phyloP scores from a whole-genome alignment of 2,113 vertebrate species.

The Lophotis ruficrista region DNA sequence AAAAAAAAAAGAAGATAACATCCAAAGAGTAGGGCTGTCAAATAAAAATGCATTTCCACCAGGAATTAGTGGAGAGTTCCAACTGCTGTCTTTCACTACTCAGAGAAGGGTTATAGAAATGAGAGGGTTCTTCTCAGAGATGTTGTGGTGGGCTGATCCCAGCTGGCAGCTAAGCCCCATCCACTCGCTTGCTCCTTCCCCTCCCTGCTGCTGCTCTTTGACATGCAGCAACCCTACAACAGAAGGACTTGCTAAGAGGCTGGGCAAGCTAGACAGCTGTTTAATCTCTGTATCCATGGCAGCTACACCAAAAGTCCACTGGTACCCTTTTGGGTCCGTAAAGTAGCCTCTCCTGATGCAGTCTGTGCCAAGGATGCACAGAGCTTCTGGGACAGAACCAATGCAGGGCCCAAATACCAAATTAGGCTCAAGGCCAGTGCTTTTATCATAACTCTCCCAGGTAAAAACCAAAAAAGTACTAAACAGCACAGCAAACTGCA shows the following conservation, averaged over 20 bases:
- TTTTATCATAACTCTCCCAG: neutral
- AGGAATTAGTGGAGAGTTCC: neutral
- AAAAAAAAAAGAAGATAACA: neutral
- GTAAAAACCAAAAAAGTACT: neutral
- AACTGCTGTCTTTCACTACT: neutral
- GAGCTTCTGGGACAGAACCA: too few relatives aligned
- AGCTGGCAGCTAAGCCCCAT: neutral
- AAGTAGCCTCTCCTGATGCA: too few relatives aligned
- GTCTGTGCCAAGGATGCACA: too few relatives aligned
- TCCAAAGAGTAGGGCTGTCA: neutral
- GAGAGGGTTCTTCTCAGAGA: neutral
- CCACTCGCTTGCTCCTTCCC: neutral
- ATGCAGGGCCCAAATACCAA: neutral
- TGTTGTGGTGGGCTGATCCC: neutral
- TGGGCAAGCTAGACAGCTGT: too few relatives aligned
- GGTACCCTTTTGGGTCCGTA: too few relatives aligned
- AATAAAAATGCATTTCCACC: neutral
- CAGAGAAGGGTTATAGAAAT: neutral
- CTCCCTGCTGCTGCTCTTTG: neutral
- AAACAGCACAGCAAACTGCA: neutral
- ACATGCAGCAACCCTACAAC: neutral
- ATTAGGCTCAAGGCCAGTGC: neutral
- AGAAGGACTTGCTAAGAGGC: neutral
- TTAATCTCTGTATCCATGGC: too few relatives aligned
- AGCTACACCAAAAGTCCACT: too few relatives aligned